These are phyloP conservation scores for Brachionus plicatilis DNA, from an alignment of 1,140 invertebrate genomes.

Conservation along the genomic window DNA sequence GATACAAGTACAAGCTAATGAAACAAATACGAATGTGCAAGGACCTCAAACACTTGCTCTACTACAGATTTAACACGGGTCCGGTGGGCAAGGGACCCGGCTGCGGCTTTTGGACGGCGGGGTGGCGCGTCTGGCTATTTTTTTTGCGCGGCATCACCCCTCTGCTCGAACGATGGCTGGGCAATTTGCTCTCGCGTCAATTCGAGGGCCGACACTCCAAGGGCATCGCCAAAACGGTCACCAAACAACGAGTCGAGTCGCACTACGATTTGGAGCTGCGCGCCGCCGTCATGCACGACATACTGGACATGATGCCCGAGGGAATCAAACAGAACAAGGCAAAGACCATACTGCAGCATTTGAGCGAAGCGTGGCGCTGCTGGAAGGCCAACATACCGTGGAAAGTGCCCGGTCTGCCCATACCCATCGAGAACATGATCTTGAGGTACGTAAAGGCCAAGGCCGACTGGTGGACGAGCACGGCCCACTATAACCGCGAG, in stretches of 20 bases:
- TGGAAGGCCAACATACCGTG: conserved; percentile 99
- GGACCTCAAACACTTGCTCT: conserved; percentile 97
- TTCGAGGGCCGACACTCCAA: conserved; percentile 98
- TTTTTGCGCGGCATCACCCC: conserved; percentile 99
- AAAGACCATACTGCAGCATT: conserved; percentile 92
- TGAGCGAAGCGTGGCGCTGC: conserved; percentile 97
- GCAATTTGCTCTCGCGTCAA: conserved; percentile 91
- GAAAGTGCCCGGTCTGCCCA: conserved; percentile 97
- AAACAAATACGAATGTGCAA: conserved; percentile 99
- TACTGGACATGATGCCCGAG: conserved; percentile 99
- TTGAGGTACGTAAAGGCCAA: conserved; percentile 99
- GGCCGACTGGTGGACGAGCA: conserved; percentile 99
- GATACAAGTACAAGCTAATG: conserved; percentile 99
- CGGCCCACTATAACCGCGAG: conserved; percentile 98
- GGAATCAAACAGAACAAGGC: conserved; percentile 99
- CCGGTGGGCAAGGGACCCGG: conserved; percentile 97
- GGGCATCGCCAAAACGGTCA: conserved; percentile 97
- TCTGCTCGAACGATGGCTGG: conserved; percentile 91
- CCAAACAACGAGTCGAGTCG: conserved; percentile 96
- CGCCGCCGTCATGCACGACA: conserved; percentile 98
- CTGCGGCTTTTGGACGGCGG: conserved; percentile 97
- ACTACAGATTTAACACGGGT: conserved; percentile 98
- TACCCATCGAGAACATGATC: conserved; percentile 99
- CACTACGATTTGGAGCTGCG: conserved; percentile 97
- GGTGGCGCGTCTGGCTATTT: conserved; percentile 98